Percentiles rank a stretch among this genome's conserved stretches.
phyloP scores from a whole-genome alignment of 2,888 invertebrate species.

The Thyatira batis region DNA sequence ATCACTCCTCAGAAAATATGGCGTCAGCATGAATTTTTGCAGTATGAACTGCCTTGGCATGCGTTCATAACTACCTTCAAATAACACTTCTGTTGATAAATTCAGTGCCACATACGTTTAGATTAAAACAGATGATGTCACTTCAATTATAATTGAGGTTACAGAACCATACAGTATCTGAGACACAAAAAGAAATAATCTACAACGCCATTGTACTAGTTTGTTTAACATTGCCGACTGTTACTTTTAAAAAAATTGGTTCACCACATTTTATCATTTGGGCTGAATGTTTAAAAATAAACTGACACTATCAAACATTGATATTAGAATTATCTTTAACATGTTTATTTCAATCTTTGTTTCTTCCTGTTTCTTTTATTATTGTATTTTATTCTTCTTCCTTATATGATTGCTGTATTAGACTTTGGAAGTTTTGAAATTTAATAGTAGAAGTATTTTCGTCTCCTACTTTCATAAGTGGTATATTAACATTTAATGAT shows the following conservation, averaged over 20 bases:
- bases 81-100: neutral
- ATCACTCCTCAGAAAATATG: too few relatives aligned
- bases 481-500: constrained; percentile 2
- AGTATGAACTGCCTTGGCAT: neutral
- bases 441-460: neutral
- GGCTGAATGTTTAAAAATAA: neutral
- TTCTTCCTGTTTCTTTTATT: neutral
- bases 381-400: neutral
- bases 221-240: neutral
- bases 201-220: neutral
- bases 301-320: neutral
- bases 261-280: neutral
- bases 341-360: neutral
- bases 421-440: neutral
- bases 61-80: neutral
- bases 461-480: neutral
- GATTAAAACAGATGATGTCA: constrained; percentile 2
- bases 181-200: neutral
- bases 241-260: neutral
- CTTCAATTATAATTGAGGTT: constrained; percentile 1
- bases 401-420: too few relatives aligned
- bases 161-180: neutral
- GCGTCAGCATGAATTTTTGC: too few relatives aligned
- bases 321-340: neutral
- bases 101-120: constrained; percentile 4